Evolutionary conservation across 2,113 vertebrate species (phyloP).

Genomic region (Poeciliopsis retropinna): DNA sequence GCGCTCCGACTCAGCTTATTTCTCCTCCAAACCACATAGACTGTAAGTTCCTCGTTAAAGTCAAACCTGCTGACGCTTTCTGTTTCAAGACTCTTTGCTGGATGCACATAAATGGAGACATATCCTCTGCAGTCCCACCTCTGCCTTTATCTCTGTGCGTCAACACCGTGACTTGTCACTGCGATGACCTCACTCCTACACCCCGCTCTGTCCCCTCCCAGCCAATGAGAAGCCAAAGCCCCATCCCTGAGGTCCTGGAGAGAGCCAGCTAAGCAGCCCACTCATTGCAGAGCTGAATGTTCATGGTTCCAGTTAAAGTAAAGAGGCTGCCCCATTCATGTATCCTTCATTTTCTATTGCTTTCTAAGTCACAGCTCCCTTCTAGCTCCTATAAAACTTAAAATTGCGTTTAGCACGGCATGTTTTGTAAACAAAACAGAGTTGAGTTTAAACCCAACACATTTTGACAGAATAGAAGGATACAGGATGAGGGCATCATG

Average conservation of each 20-base stretch:
- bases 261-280: slow-evolving; percentile 52
- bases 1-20: neutral
- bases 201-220: slow-evolving; percentile 24
- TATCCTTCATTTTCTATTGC: slow-evolving; percentile 3
- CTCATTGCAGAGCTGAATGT: slow-evolving; percentile 18
- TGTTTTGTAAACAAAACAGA: neutral
- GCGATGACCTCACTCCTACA: neutral
- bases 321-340: neutral
- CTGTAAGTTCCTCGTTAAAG: neutral
- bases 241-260: slow-evolving; percentile 37
- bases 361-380: neutral
- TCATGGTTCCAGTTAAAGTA: slow-evolving; percentile 4
- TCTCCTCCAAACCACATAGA: neutral
- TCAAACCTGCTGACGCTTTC: neutral
- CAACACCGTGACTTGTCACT: slow-evolving; percentile 32
- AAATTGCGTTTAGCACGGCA: neutral
- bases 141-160: slow-evolving; percentile 31
- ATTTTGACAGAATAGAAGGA: neutral
- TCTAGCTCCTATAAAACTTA: neutral
- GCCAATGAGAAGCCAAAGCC: slow-evolving; percentile 58
- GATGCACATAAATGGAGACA: slow-evolving; percentile 34
- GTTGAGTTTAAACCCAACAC: slow-evolving; percentile 2
- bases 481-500: slow-evolving; percentile 6
- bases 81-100: neutral
- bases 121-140: neutral